phyloP scores from a whole-genome alignment of 1,140 invertebrate genomes.

The Arctopsyche grandis region DNA sequence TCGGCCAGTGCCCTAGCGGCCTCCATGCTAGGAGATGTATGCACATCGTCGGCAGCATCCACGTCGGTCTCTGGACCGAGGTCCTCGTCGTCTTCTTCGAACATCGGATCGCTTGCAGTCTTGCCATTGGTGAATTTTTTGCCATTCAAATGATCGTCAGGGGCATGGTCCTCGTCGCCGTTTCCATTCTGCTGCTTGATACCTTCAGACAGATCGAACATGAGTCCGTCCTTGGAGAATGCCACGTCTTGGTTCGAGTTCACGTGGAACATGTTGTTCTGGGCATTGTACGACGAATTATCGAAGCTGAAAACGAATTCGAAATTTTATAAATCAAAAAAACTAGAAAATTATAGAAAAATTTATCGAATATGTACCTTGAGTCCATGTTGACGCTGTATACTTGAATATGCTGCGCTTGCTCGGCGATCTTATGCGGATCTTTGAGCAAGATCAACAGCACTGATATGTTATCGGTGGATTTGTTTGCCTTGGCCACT shows the following conservation, averaged over 20 bases:
- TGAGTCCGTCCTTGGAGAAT: conserved; percentile 58
- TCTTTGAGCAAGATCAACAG: conserved; percentile 87
- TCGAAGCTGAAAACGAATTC: conserved; percentile 48
- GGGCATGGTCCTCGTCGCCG: conserved; percentile 49
- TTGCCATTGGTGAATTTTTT: conserved; percentile 60
- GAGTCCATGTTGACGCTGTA: conserved; percentile 63
- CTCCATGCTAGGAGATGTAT: conserved; percentile 54
- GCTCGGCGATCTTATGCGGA: conserved; percentile 71
- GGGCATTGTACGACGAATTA: conserved; percentile 42
- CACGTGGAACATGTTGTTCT: conserved; percentile 56
- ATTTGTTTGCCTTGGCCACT: conserved; percentile 78
- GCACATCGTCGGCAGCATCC: conserved; percentile 67
- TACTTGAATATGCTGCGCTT: conserved; percentile 56
- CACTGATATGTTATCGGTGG: conserved; percentile 88
- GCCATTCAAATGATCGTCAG: conserved; percentile 57
- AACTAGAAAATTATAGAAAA: no score
- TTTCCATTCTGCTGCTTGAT: conserved; percentile 57
- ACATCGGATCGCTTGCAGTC: conserved; percentile 63
- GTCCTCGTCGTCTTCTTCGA: conserved; percentile 69
- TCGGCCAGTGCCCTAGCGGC: conserved; percentile 50
- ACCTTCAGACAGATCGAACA: conserved; percentile 57
- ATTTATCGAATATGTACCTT: conserved; percentile 56
- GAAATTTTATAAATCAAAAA: conserved; percentile 17
- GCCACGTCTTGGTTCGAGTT: conserved; percentile 59
- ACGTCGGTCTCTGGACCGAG: conserved; percentile 72